Conservation (phyloP, 2,888 invertebrate genomes). For the Phalangium opilio region DNA sequence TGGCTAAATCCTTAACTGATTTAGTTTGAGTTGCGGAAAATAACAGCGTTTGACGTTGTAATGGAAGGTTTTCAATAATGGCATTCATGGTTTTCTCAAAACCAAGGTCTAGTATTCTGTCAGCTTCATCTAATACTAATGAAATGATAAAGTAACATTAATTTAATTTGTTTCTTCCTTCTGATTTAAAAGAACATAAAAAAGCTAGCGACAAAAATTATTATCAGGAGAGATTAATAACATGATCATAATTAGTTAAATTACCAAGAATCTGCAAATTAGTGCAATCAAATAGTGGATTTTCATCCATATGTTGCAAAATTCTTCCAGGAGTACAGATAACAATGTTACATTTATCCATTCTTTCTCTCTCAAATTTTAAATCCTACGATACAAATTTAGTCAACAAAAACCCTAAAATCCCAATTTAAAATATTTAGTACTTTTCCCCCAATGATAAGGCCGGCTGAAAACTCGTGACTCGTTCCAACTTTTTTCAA, state of each 20-base stretch:
- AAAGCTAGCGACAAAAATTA: slow-evolving; percentile 3
- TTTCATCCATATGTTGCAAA: slow-evolving; percentile 96
- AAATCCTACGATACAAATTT: slow-evolving; percentile 54
- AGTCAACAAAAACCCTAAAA: slow-evolving; percentile 2
- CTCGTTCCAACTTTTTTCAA: slow-evolving; percentile 65
- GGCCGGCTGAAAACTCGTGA: slow-evolving; percentile 88
- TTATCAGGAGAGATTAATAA: no score
- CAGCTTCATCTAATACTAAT: slow-evolving; percentile 90
- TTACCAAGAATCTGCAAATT: slow-evolving; percentile 45
- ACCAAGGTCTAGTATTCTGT: slow-evolving; percentile 89
- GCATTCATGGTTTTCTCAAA: slow-evolving; percentile 84
- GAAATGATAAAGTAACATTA: background rate
- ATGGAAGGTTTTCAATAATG: slow-evolving; percentile 80
- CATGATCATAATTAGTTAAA: no score
- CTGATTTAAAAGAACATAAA: background rate
- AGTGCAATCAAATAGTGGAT: slow-evolving; percentile 62
- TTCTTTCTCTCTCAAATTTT: slow-evolving; percentile 71
- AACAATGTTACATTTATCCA: slow-evolving; percentile 84
- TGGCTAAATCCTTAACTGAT: slow-evolving; percentile 78
- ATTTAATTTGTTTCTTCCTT: no score
- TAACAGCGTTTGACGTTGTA: slow-evolving; percentile 70
- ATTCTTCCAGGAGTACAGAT: slow-evolving; percentile 93
- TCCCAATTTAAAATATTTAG: slow-evolving; percentile 9
- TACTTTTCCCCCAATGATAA: slow-evolving; percentile 57
- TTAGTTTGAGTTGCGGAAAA: slow-evolving; percentile 99